Evolutionary conservation across 2,797 vertebrate species (phyloP).

Genomic region (Crenichthys baileyi): DNA sequence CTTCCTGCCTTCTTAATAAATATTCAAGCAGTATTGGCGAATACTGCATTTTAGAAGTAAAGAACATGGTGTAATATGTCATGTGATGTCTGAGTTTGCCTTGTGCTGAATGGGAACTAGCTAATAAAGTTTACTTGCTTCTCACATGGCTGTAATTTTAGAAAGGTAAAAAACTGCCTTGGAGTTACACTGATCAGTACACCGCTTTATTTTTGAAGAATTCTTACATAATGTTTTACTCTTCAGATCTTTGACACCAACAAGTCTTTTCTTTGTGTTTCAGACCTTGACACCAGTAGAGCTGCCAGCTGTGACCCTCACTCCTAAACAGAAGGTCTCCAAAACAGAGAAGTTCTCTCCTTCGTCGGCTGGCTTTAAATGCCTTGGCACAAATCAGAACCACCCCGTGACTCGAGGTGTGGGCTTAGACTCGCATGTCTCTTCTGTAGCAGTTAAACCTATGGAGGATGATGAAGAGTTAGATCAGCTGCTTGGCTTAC

Average conservation of each 20-base stretch:
- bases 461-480: constrained; percentile 83
- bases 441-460: constrained; percentile 12
- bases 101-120: too few relatives aligned
- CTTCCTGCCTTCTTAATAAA: too few relatives aligned
- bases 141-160: neutral
- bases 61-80: too few relatives aligned
- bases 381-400: constrained; percentile 1
- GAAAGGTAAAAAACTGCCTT: neutral
- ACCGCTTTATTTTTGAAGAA: neutral
- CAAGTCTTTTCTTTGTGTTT: constrained; percentile 4
- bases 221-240: neutral
- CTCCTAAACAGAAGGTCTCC: constrained; percentile 66
- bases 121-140: too few relatives aligned
- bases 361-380: constrained; percentile 29
- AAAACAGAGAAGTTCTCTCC: constrained; percentile 62
- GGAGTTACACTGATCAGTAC: neutral
- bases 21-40: too few relatives aligned
- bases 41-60: too few relatives aligned
- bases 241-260: neutral
- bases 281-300: constrained; percentile 85
- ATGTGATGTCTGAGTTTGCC: too few relatives aligned
- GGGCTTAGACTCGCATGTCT: neutral
- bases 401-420: neutral
- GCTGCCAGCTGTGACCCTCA: constrained; percentile 78
- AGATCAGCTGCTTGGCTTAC: constrained; percentile 87